A percentile compares a stretch with the other conserved stretches of the same genome.
Evolutionary conservation across 2,888 invertebrate genomes (phyloP).

Genomic region (Rhingia campestris): DNA sequence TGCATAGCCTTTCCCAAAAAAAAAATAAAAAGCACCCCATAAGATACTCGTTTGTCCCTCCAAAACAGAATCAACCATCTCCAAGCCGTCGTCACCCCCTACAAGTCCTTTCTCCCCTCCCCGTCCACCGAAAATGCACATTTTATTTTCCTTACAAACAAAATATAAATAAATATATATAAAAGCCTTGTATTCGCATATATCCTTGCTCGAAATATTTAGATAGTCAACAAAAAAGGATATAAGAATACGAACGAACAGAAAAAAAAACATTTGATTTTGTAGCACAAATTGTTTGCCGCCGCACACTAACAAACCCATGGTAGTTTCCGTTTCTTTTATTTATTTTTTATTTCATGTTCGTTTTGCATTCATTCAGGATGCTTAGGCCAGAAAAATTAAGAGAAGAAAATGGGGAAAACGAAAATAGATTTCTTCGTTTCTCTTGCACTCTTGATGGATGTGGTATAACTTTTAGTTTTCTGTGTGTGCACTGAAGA

Average conservation of each 20-base stretch:
- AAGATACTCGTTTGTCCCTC: slow-evolving; percentile 26
- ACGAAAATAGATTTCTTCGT: slow-evolving; percentile 19
- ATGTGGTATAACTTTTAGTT: slow-evolving; percentile 66
- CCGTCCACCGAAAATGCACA: slow-evolving; percentile 63
- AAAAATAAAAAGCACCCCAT: slow-evolving; percentile 6
- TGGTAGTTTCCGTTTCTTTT: slow-evolving; percentile 44
- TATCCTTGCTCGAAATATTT: slow-evolving; percentile 70
- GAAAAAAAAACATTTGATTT: slow-evolving; percentile 46
- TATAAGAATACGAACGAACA: slow-evolving; percentile 15
- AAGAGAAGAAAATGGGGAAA: slow-evolving; percentile 12
- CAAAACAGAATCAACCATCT: slow-evolving; percentile 26
- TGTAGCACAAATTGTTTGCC: slow-evolving; percentile 70
- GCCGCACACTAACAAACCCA: slow-evolving; percentile 55
- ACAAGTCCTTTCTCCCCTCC: not conserved
- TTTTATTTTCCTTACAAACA: slow-evolving; percentile 52
- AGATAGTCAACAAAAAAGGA: slow-evolving; percentile 68
- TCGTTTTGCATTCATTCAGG: slow-evolving; percentile 47
- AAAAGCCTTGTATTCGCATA: slow-evolving; percentile 64
- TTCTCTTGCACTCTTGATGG: slow-evolving; percentile 59
- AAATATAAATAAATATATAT: slow-evolving; percentile 20
- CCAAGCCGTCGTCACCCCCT: not conserved
- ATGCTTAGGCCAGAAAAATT: slow-evolving; percentile 65
- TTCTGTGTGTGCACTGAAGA: slow-evolving; percentile 53
- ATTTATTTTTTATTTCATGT: slow-evolving; percentile 7
- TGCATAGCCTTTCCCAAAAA: slow-evolving; percentile 66